Base-by-base conservation (phyloP, 2,113 vertebrate genomes). In the Hydrochoerus hydrochaeris region DNA sequence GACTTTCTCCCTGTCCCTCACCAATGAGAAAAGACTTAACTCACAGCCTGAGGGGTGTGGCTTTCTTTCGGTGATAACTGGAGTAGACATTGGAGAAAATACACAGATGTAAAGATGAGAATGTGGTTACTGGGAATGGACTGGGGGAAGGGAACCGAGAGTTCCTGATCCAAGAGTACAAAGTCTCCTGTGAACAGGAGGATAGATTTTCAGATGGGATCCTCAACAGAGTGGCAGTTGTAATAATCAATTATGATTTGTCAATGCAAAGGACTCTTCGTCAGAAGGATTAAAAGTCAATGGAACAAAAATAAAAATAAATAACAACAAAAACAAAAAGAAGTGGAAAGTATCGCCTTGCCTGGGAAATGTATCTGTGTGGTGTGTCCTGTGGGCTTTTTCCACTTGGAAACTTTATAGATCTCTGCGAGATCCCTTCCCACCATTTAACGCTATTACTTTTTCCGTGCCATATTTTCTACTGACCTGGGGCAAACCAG, bases 31-130 rank as follows among this genome's bases (percentile, higher is more conserved):
- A 52, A 41, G 49, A 4, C 41, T 62, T 7, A 10, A 8, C 1
- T 26, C 7, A 11, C 30, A 4, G 0, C 0, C 5, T 58, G 28
- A 54, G 54, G 17, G 0, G 2, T 22, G 41, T 10, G 60, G 3
- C 0, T 77, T 87, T 88, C 63, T 83, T 13, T 14, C 41, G 11
- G 30, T 26, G 8, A 69, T 12, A 52, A 2, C 9, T 1, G 63
- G 30, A 24, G 41, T 46, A 14, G 2, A 52, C 32, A 12, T 0
- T 2, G 11, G 41, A 38, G 10, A 44, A 0, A 32, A 44, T 11
- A 17, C 65, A 30, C 38, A 46, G 38, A 85, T 46, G 8, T 20
- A 63, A 7, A n/a, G 10, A 14, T 24, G 14, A 82, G 52, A 26
- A 58, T 26, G 54, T 3, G 20, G 20, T 24, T 58, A 58, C 7